Evolutionary conservation across 2,888 invertebrate genomes (phyloP), one percentile per base, ranked within the genome.

Genomic region (Eumacrocentrus americanus): DNA sequence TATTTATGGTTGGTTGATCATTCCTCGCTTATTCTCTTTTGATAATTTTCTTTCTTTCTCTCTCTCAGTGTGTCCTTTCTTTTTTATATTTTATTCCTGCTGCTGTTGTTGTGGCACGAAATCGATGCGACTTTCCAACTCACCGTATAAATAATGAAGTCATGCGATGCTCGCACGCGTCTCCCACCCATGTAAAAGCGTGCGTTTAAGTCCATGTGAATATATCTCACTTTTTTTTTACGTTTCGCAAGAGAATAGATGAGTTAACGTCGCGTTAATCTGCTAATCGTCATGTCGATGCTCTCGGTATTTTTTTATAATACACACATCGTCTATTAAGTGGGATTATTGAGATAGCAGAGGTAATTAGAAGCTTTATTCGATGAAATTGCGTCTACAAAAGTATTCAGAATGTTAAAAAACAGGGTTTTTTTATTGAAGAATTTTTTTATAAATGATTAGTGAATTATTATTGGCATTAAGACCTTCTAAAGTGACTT

Each of bases 211-310:
- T 3, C 18, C 9, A n/a, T 12, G 37, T 22, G 16, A 35, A 20
- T 16, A 14, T 47, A 20, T 55, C 25, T 52, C 25, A 23, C 14
- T 42, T 6, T 38, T 61, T 42, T 58, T 44, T 20, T 22, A 20
- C 29, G 12, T 56, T 44, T 14, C 51, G 23, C 46, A 20, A 9
- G 47, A 9, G 11, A 14, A 29, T 4, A 2, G 34, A 14, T 12
- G 47, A 22, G 48, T 29, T 38, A 37, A 2, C 12, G 37, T 48
- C 48, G 12, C 23, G 16, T 34, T 25, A 48, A 34, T 5, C 42
- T 25, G 40, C 40, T 54, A 55, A 55, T 35, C 22, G 54, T n/a
- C n/a, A n/a, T 38, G 34, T 53, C 46, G 46, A 50, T 51, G 22
- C 3, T 14, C 42, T 14, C 38, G 23, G 46, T 22, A 53, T 47